Evolutionary conservation across 2,888 invertebrate genomes (phyloP), one percentile per base, ranked within the genome.

Genomic region (Deladenus siricidicola): DNA sequence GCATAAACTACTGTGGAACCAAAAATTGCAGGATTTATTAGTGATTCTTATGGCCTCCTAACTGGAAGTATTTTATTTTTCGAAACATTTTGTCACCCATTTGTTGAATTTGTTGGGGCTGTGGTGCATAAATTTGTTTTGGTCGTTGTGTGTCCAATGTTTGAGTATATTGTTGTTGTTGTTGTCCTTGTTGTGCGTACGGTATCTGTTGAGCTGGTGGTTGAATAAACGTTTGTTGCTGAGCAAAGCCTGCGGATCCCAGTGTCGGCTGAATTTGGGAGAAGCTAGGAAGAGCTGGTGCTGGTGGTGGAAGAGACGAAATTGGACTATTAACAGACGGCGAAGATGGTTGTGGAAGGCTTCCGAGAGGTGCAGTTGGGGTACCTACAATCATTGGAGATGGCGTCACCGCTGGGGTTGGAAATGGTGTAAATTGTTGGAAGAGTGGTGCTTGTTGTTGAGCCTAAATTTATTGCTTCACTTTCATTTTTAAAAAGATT

Each of bases 161-260:
- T 6, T 34, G 14, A 6, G 39, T 19, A 24, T 56, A 42, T 60
- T 58, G 58, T 1, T 43, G 21, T 23, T 30, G 44, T 28, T 45
- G 58, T 21, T 60, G 56, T 56, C 62, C 60, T 19, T 58, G 63
- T 29, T 57, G 54, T 10, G 58, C 56, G 49, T 65, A 63, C 26
- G 24, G 58, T 21, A 55, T 42, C 53, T 67, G 67, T 23, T 44
- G 56, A 39, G 57, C 60, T 54, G 61, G 62, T 10, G 50, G 44
- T 42, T 60, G 49, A 34, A 30, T 17, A 1, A 34, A 51, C 52
- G 30, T 34, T n/a, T n/a, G n/a, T n/a, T n/a, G n/a, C n/a, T n/a
- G n/a, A n/a, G n/a, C n/a, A n/a, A n/a, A n/a, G n/a, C 14, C n/a
- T 29, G 24, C 26, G 21, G 23, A 19, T 39, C 19, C 24, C 47